Base-by-base conservation (phyloP, 2,888 invertebrate genomes). In the Cecidostiba fungosa region DNA sequence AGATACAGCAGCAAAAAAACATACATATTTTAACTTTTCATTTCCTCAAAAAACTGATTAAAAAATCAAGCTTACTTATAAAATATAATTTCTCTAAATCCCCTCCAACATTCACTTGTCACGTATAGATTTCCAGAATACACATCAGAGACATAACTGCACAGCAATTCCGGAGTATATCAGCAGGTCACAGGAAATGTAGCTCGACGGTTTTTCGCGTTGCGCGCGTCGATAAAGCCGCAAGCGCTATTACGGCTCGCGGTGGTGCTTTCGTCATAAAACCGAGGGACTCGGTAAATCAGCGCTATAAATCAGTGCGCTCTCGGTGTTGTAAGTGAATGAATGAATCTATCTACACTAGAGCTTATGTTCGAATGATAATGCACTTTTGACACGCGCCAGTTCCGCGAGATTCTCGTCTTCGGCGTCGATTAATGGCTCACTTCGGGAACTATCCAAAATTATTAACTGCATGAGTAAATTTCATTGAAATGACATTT, bases 221-320 rank as follows among this genome's bases (percentile, higher is more conserved):
- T 10, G 1, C 2, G 66, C 66, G 26, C 26, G 66, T 29, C 29
- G 16, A 66, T 66, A 66, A 66, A 66, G 12, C 12, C 62, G 26
- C 39, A 54, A 54, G 54, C 66, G 16, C 29, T 59, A 59, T 66
- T 66, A 26, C 66, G 29, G 10, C 59, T 59, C 59, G 23, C 59
- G 23, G 3, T 59, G 66, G 32, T n/a, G 54, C 77, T 77, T 66
- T 77, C n/a, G 26, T 77, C 43, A 72, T 39, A 39, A 72, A 72
- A 16, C 74, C 29, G 16, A 23, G 74, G 16, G 14, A 29, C 47
- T 74, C 74, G 29, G 50, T 74, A 47, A 74, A 74, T 26, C 74
- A 47, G 14, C 47, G 47, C 74, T 47, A 39, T 74, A 74, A 74
- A 74, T 74, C 74, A 74, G 47, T 19, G 47, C 29, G 19, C 29